phyloP scores from a whole-genome alignment of 2,113 vertebrate genomes.

The Pelecanus crispus region DNA sequence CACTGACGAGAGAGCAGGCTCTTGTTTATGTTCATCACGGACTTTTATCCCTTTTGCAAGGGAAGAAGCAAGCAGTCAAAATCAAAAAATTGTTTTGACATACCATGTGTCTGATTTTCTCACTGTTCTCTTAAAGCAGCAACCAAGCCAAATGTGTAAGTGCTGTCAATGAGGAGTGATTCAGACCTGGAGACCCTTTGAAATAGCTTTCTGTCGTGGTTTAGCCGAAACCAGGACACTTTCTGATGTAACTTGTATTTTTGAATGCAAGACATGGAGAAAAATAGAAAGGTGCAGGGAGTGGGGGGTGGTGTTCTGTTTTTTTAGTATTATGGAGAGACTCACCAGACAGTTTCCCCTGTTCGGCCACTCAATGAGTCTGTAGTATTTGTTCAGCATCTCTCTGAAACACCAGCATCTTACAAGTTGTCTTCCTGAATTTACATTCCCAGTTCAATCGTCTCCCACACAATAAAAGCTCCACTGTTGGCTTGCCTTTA shows the following conservation, averaged over 20 bases:
- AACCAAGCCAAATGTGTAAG: background rate
- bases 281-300: too few species aligned
- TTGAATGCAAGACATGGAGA: background rate
- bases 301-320: too few species aligned
- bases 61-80: background rate
- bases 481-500: background rate
- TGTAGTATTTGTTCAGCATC: background rate
- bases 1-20: background rate
- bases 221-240: too few species aligned
- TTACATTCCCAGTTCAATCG: background rate
- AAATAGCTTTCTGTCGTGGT: background rate
- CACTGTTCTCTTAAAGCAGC: background rate
- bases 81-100: background rate
- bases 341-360: background rate
- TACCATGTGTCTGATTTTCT: background rate
- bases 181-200: background rate
- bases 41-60: background rate
- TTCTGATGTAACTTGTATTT: background rate
- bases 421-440: slow-evolving; percentile 4
- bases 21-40: background rate
- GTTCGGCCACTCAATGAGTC: background rate
- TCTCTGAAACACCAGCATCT: background rate
- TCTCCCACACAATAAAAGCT: slow-evolving; percentile 23
- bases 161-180: background rate
- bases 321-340: background rate